Evolutionary conservation across 2,797 vertebrate genomes (phyloP), one percentile per base, ranked within the genome.

Genomic region (Pteropus rufus): DNA sequence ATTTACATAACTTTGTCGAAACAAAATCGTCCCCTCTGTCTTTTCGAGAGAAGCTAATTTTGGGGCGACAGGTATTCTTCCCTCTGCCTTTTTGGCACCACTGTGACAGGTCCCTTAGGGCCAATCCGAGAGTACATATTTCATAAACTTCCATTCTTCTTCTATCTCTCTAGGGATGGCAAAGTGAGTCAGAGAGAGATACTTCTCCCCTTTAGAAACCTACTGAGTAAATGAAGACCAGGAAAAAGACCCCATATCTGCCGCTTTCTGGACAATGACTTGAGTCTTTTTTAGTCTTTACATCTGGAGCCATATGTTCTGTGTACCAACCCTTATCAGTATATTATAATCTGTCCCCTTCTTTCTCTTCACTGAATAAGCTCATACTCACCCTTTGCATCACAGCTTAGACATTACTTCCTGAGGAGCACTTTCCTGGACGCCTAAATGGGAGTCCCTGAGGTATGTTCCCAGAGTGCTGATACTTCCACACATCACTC

Each of bases 21-120:
- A 97, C 94, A 96, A 97, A 98, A 95, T 84, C 92, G 60, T 91
- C 67, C 85, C 69, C 75, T 97, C 83, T 82, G 95, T 95, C 93
- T 96, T 96, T 91, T 84, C 56, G 89, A 94, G 76, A 54, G 80
- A 87, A 96, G 90, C 34, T 97, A 87, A 90, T 89, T 92, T 96
- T 0, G 89, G 89, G 75, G 36, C 34, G 70, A 76, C 39, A 83
- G 73, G 18, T 7, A 44, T 64, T 89, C 64, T 93, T 89, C 76
- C 76, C 24, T 92, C 54, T 88, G 56, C 24, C 44, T 85, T 80
- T 41, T 15, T 64, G 58, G 56, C 70, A 77, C 46, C 49, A 80
- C 21, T 89, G 16, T 65, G 79, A 69, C 83, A 70, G 34, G 75
- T 70, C 75, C 87, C 93, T 88, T 54, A 62, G 72, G 93, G 91